These are phyloP conservation scores for Xenus cinereus DNA, from an alignment of 2,113 vertebrate species.

Conservation along the genomic window DNA sequence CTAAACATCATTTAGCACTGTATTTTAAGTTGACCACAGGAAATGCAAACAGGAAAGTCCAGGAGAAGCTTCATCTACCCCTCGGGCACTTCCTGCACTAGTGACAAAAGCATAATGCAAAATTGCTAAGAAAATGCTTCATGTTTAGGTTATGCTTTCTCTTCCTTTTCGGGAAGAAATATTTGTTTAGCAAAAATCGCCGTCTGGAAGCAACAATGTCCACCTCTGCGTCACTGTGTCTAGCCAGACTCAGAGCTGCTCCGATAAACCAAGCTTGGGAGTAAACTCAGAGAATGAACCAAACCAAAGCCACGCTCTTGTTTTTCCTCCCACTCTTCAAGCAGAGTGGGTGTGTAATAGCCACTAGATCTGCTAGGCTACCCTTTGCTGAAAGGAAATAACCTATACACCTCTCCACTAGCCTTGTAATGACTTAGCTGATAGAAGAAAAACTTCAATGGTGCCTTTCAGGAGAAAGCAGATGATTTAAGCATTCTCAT, in stretches of 20 bases:
- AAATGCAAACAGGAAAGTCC: neutral
- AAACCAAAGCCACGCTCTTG: neutral
- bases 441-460: neutral
- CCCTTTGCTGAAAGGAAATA: neutral
- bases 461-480: neutral
- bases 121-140: neutral
- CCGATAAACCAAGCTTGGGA: neutral
- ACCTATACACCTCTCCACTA: neutral
- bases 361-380: neutral
- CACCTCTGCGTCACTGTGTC: neutral
- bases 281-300: neutral
- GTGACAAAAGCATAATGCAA: conserved; percentile 5
- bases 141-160: neutral
- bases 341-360: neutral
- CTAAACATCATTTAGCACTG: neutral
- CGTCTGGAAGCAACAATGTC: neutral
- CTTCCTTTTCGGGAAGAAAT: neutral
- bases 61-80: neutral
- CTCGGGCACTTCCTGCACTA: conserved; percentile 5
- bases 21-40: conserved; percentile 17
- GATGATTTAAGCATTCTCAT: neutral
- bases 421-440: neutral
- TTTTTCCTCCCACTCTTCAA: neutral
- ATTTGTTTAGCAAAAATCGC: neutral
- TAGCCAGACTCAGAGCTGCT: neutral